phyloP scores from a whole-genome alignment of 2,113 vertebrate species.

The Rattus norvegicus region DNA sequence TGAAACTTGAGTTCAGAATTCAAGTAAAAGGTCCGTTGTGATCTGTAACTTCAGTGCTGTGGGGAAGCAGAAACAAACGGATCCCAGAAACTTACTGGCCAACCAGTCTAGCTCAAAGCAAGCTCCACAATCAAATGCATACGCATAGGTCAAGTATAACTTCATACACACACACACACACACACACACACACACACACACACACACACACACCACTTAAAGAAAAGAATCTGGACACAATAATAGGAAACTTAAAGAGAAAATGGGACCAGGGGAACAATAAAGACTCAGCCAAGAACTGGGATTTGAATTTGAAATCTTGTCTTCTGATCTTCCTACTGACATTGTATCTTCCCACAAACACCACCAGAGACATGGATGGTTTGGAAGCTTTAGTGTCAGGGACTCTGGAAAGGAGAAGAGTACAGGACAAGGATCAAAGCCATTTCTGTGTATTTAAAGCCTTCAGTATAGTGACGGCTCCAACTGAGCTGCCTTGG shows the following conservation, averaged over 20 bases:
- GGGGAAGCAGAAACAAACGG: not conserved
- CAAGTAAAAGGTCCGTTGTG: not conserved
- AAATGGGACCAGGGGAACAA: not conserved
- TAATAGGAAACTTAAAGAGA: not conserved
- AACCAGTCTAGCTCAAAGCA: not conserved
- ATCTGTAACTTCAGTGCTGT: not conserved
- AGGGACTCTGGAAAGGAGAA: not conserved
- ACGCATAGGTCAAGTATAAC: not conserved
- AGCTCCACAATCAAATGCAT: not conserved
- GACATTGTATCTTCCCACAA: not conserved
- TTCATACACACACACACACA: not conserved
- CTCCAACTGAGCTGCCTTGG: not conserved
- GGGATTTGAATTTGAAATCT: not conserved
- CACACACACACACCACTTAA: not conserved
- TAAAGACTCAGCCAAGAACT: not conserved
- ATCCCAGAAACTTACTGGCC: not conserved
- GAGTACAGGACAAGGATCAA: fast-evolving
- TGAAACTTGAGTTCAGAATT: not conserved
- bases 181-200: not conserved
- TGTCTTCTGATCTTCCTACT: not conserved
- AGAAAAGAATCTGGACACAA: not conserved
- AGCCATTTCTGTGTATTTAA: not conserved
- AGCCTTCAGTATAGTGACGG: not conserved
- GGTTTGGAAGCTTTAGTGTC: not conserved
- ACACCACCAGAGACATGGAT: not conserved